Evolutionary conservation across 2,888 invertebrate species (phyloP), one percentile per base, ranked within the genome.

Genomic region (Pterobdella sp.): DNA sequence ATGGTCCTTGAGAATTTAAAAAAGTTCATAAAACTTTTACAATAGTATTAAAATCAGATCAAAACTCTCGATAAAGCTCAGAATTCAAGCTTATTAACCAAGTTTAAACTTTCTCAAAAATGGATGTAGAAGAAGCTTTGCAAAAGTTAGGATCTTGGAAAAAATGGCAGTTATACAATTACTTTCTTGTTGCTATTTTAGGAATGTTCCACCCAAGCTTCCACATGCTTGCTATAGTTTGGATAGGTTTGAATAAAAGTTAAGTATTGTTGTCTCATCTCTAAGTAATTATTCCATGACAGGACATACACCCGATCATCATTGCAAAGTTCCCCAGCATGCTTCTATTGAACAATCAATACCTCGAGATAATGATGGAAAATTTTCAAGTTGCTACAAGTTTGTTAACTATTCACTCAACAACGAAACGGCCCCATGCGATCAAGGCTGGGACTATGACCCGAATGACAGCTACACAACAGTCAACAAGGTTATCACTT

Each of bases 191-290:
- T 31, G 68, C 74, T 42, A 73, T 77, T 29, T 67, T 69, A 37
- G 68, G 64, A 35, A 75, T 73, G n/a, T 74, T 76, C 37, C 77
- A 77, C 2, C 74, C 76, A 14, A 68, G 75, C 22, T 76, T 76
- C 76, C 78, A 78, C 71, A 78, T 78, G 76, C 72, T 78, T 42
- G 77, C 77, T 29, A 77, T 76, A 49, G 76, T 78, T 34, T 77
- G 77, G 60, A 34, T 76, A 18, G 77, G 78, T 78, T 56, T 76
- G 76, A 71, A 35, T 4, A 35, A 26, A 56, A 70, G 3, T 36
- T 3, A 2, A 18, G 26, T 4, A 42, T 35, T 42, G 2, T 68
- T 22, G 4, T 36, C 35, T 10, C 22, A 10, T 34, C 29, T 68
- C 3, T 36, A 7, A 10, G 68, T 34, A 34, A 22, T 42, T 22